These are phyloP conservation scores for Spea hammondii DNA, from an alignment of 2,797 vertebrate genomes.

Conservation along the genomic window DNA sequence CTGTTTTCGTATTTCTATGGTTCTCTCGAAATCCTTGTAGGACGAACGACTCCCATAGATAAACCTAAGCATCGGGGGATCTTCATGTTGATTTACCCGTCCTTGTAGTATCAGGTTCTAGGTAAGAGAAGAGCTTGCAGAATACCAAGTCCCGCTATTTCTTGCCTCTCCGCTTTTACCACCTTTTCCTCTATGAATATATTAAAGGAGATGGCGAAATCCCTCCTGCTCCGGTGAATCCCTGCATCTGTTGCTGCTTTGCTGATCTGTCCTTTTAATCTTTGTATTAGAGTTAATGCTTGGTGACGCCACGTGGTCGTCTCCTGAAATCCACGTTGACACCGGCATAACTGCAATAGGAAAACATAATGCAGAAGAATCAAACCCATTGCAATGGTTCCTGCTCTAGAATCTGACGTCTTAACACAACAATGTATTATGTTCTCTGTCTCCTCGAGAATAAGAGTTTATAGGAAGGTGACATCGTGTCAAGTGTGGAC, in stretches of 20 bases:
- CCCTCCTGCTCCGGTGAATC: conserved; percentile 34
- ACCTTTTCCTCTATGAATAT: neutral
- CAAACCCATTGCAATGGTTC: neutral
- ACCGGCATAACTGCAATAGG: conserved; percentile 2
- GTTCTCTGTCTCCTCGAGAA: too few relatives aligned
- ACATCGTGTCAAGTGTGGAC: too few relatives aligned
- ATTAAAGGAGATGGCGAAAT: conserved; percentile 20
- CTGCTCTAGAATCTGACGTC: too few relatives aligned
- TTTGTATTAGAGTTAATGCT: conserved; percentile 46
- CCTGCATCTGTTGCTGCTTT: conserved; percentile 37
- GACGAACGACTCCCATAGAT: too few relatives aligned
- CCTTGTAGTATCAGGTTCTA: too few relatives aligned
- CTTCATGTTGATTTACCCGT: too few relatives aligned
- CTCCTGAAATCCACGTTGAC: neutral
- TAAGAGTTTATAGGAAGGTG: too few relatives aligned
- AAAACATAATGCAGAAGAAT: conserved; percentile 24
- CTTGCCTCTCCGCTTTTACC: neutral
- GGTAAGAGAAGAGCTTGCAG: neutral
- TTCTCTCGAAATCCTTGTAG: too few relatives aligned
- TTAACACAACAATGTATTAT: too few relatives aligned
- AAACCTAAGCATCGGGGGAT: too few relatives aligned
- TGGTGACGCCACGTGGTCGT: neutral
- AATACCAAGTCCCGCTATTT: neutral
- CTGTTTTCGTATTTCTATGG: too few relatives aligned
- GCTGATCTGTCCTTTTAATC: conserved; percentile 47